These are phyloP conservation scores for Progne subis DNA, from an alignment of 2,113 vertebrate species.

Conservation along the genomic window DNA sequence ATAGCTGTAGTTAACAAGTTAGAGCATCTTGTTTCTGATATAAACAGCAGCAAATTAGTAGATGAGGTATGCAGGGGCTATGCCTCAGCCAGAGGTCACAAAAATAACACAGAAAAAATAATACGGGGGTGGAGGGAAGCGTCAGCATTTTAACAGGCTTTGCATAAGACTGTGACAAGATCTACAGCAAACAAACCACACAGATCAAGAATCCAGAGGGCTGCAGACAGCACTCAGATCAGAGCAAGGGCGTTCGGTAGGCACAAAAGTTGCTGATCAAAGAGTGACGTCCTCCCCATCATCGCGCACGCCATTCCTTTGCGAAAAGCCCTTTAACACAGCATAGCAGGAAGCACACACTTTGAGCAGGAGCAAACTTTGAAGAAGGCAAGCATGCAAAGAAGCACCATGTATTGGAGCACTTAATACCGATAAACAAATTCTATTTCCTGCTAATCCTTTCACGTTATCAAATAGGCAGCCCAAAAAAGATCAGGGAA, in stretches of 20 bases:
- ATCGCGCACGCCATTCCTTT: accelerated
- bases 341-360: neutral
- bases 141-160: conserved; percentile 18
- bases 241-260: neutral
- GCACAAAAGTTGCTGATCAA: conserved; percentile 41
- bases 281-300: neutral
- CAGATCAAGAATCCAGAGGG: neutral
- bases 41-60: conserved; percentile 7
- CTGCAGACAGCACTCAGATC: neutral
- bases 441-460: neutral
- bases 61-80: neutral
- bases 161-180: conserved; percentile 24
- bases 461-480: neutral
- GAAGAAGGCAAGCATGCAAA: neutral
- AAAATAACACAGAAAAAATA: conserved; percentile 37
- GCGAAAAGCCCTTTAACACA: conserved; percentile 11
- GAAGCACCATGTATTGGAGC: neutral
- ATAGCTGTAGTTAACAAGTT: neutral
- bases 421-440: neutral
- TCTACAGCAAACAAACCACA: conserved; percentile 11
- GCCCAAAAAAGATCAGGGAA: neutral
- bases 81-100: conserved; percentile 31
- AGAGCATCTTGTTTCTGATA: neutral
- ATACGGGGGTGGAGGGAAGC: accelerated
- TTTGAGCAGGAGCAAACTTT: neutral